A percentile compares a stretch with the other conserved stretches of the same genome.
These are phyloP conservation scores for Ctenomys sociabilis DNA, from an alignment of 2,113 vertebrate genomes.

Conservation along the genomic window DNA sequence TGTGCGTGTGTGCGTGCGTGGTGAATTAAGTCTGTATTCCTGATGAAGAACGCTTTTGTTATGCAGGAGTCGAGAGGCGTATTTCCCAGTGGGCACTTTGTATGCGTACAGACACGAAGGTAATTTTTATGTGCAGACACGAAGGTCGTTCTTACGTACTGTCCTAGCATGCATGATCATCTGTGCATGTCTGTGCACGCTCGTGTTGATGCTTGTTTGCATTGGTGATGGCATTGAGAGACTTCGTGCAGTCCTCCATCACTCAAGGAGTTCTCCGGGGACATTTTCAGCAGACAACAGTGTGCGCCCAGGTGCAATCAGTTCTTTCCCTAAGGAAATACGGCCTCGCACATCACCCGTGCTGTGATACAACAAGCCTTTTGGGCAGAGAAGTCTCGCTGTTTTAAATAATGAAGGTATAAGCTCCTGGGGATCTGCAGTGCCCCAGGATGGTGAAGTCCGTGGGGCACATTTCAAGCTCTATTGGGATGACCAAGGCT, in stretches of 20 bases:
- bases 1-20: neutral
- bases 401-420: neutral
- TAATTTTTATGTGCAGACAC: rapidly evolving
- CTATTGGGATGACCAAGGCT: neutral
- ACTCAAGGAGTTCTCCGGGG: no score
- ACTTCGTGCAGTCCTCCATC: rapidly evolving
- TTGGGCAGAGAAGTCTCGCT: neutral
- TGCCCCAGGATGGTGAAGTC: neutral
- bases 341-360: rapidly evolving
- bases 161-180: rapidly evolving
- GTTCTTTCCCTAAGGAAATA: neutral
- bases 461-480: neutral
- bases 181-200: rapidly evolving
- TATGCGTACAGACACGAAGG: rapidly evolving
- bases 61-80: rapidly evolving
- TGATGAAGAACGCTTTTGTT: neutral
- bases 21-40: neutral
- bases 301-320: rapidly evolving
- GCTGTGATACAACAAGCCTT: rapidly evolving
- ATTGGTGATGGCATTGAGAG: neutral
- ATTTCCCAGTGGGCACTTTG: neutral
- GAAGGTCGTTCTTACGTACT: rapidly evolving
- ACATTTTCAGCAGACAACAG: rapidly evolving
- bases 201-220: no score
- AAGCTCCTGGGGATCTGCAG: rapidly evolving